A percentile compares a stretch with the other conserved stretches of the same genome.
These are phyloP conservation scores for Xylocopa sonorina DNA, from an alignment of 1,140 invertebrate species.

Conservation along the genomic window DNA sequence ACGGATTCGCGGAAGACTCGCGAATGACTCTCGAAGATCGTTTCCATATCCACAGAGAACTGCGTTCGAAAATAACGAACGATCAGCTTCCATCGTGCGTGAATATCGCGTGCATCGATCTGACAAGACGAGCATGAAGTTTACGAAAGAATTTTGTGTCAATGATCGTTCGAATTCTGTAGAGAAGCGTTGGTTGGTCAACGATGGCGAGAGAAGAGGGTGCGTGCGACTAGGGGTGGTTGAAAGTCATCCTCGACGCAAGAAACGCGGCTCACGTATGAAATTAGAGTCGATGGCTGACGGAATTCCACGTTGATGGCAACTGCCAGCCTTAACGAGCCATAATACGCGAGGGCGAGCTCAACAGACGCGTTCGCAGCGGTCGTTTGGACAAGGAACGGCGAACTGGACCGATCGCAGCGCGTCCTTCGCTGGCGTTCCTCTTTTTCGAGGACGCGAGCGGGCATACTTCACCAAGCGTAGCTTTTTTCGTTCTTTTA, in stretches of 20 bases:
- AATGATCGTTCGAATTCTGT: too few relatives aligned
- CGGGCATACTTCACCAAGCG: too few relatives aligned
- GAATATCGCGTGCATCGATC: too few relatives aligned
- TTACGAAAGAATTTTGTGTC: too few relatives aligned
- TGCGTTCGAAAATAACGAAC: too few relatives aligned
- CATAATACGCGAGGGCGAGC: neutral
- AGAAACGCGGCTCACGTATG: neutral
- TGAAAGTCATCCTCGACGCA: neutral
- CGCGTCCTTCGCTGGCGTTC: neutral
- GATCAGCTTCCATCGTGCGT: too few relatives aligned
- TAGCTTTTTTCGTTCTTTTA: too few relatives aligned
- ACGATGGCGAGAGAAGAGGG: too few relatives aligned
- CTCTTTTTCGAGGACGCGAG: neutral
- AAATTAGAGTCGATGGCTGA: neutral
- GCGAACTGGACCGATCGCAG: constrained; percentile 3
- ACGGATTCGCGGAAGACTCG: constrained; percentile 5
- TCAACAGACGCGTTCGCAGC: neutral
- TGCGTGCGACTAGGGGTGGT: too few relatives aligned
- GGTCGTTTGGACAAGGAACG: constrained; percentile 4
- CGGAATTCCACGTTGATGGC: constrained; percentile 22
- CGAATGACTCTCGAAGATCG: neutral
- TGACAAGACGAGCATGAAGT: too few relatives aligned
- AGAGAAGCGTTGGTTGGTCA: too few relatives aligned
- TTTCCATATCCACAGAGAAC: too few relatives aligned
- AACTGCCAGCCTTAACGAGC: constrained; percentile 13